These are phyloP conservation scores for Phyllotis vaccarum DNA, from an alignment of 2,797 vertebrate species.

Conservation along the genomic window DNA sequence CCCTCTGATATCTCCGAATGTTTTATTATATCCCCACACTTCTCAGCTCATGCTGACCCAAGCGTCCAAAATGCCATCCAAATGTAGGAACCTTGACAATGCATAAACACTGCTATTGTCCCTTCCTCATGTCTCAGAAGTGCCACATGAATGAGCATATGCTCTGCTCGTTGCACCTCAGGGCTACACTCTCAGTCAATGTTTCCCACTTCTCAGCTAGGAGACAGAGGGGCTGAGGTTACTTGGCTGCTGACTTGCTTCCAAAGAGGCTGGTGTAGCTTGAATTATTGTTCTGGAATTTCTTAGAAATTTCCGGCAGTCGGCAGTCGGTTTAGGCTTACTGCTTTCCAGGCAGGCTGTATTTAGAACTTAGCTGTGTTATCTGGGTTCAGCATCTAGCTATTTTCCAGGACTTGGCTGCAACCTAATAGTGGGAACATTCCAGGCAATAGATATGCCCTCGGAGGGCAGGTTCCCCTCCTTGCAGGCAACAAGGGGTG, in stretches of 20 bases:
- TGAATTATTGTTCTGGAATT: background rate
- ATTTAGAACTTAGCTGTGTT: background rate
- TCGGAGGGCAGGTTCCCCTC: constrained; percentile 1
- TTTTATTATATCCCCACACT: no score
- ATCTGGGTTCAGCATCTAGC: constrained; percentile 22
- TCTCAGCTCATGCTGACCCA: background rate
- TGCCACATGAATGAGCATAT: background rate
- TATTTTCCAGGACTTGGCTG: constrained; percentile 17
- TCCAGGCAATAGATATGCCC: constrained; percentile 6
- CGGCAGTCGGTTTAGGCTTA: background rate
- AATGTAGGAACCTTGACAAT: background rate
- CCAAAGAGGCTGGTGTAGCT: background rate
- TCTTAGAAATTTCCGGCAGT: background rate
- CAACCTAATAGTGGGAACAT: background rate
- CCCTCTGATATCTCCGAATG: no score
- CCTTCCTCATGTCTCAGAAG: background rate
- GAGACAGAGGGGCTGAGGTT: background rate
- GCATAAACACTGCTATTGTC: background rate
- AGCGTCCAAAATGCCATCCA: background rate
- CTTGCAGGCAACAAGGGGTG: background rate
- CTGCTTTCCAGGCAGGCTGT: background rate
- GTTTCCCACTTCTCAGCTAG: background rate
- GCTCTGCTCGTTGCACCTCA: background rate
- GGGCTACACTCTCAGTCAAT: background rate
- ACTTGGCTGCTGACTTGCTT: background rate